These are phyloP conservation scores for Dinothrombium tinctorium DNA, from an alignment of 1,140 invertebrate genomes.

Conservation along the genomic window DNA sequence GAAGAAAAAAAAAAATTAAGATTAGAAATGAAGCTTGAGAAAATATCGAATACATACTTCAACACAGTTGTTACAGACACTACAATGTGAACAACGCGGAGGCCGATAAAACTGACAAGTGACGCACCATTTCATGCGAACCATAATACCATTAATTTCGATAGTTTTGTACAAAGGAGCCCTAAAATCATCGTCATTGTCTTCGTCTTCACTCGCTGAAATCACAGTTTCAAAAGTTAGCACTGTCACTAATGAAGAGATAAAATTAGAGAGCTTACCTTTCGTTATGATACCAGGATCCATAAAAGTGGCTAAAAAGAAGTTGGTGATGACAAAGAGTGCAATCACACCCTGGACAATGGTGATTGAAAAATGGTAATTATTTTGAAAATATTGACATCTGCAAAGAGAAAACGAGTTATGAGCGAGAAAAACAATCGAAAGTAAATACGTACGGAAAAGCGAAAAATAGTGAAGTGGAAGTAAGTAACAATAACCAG, in stretches of 20 bases:
- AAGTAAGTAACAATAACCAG: conserved; percentile 69
- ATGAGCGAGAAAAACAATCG: conserved; percentile 11
- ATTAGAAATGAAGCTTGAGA: conserved; percentile 43
- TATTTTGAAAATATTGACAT: conserved; percentile 51
- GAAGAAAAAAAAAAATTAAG: too few relatives aligned
- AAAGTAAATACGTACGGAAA: conserved; percentile 57
- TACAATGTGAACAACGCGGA: conserved; percentile 94
- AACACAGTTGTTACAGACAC: conserved; percentile 95
- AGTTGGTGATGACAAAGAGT: conserved; percentile 91
- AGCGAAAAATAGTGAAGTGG: conserved; percentile 79
- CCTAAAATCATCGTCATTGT: conserved; percentile 91
- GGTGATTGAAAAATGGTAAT: conserved; percentile 60
- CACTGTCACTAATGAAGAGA: too few relatives aligned
- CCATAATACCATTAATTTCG: conserved; percentile 91
- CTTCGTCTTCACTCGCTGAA: conserved; percentile 78
- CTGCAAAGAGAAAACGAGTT: conserved; percentile 28
- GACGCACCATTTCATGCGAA: conserved; percentile 99
- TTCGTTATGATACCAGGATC: conserved; percentile 96
- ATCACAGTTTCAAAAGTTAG: too few relatives aligned
- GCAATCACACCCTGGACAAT: conserved; percentile 78
- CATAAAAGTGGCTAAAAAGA: conserved; percentile 94
- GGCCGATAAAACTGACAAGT: conserved; percentile 99
- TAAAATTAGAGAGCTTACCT: conserved; percentile 35
- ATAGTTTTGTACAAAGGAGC: conserved; percentile 93
- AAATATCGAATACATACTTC: too few relatives aligned